Base-by-base conservation (phyloP, 2,888 invertebrate species). In the Belgica antarctica region DNA sequence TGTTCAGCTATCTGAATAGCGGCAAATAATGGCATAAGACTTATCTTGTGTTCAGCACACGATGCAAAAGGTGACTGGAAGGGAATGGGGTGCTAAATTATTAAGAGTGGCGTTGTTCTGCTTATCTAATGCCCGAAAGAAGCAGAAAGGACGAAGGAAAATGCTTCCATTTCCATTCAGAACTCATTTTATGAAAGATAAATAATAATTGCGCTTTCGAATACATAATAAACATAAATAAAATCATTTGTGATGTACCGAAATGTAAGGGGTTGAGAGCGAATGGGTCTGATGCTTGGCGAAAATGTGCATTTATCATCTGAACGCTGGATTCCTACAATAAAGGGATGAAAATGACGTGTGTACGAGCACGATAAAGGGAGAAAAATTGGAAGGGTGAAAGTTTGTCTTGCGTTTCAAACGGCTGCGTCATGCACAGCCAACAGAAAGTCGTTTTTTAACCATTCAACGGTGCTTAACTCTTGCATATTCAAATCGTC, bases 121-220 rank as follows among this genome's bases (percentile, higher is more conserved):
- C 57, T 68, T 68, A 52, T 68, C 68, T 68, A 57, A 68, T 68
- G 52, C 57, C n/a, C 57, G 34, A 68, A 31, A 47, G 17, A 27
- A 27, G 59, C 12, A n/a, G 46, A 46, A 46, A 46, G 12, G n/a
- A 46, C 4, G 15, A 46, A 7, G 15, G 46, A 46, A 52, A 52
- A 52, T 52, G 65, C 65, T 46, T 25, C 65, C 24, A 68, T 68
- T 68, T 68, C 68, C 68, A 68, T 68, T 68, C 68, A 68, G 47
- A 47, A 47, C 52, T 68, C 57, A 57, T 68, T 68, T 57, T 47
- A 68, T 57, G 47, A 68, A 68, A 68, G 68, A 68, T 68, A 68
- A 68, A 68, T 68, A 68, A 68, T 68, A 68, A 68, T 68, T 68
- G 68, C 68, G 68, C 25, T 19, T 66, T 66, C 65, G 65, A 66